Evolutionary conservation across 2,888 invertebrate species (phyloP).

Genomic region (Zhuqinia jingwanae): DNA sequence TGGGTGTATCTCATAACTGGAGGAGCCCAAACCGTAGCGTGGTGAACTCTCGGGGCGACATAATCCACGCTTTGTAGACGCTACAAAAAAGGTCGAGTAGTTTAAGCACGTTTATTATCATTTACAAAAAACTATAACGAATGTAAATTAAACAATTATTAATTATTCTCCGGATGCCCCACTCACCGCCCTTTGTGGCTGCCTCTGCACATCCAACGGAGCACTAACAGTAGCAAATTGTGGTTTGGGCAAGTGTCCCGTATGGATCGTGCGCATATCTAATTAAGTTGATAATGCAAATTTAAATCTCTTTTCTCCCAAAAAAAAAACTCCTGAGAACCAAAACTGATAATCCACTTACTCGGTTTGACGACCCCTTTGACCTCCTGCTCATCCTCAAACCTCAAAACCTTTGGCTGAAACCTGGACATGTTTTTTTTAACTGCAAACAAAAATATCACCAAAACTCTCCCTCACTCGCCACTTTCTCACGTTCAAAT

Average conservation of each 20-base stretch:
- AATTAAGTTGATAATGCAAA: background rate
- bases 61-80: conserved; percentile 39
- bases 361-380: conserved; percentile 55
- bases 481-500: background rate
- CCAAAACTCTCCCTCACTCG: background rate
- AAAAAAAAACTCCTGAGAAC: background rate
- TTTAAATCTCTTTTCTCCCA: background rate
- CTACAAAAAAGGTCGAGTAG: background rate
- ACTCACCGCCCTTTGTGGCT: conserved; percentile 63
- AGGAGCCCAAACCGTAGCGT: conserved; percentile 45
- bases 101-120: background rate
- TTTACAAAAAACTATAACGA: background rate
- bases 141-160: too few relatives aligned
- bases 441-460: background rate
- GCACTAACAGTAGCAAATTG: conserved; percentile 41
- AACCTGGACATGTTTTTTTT: conserved; percentile 23
- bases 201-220: conserved; percentile 58
- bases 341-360: conserved; percentile 9
- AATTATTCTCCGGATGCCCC: too few relatives aligned
- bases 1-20: conserved; percentile 61
- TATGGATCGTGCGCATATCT: conserved; percentile 64
- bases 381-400: conserved; percentile 29
- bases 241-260: conserved; percentile 56
- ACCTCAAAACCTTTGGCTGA: conserved; percentile 1
- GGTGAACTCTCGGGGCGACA: conserved; percentile 29